phyloP scores from a whole-genome alignment of 1,140 invertebrate species.

The Aphelenchoides fujianensis region DNA sequence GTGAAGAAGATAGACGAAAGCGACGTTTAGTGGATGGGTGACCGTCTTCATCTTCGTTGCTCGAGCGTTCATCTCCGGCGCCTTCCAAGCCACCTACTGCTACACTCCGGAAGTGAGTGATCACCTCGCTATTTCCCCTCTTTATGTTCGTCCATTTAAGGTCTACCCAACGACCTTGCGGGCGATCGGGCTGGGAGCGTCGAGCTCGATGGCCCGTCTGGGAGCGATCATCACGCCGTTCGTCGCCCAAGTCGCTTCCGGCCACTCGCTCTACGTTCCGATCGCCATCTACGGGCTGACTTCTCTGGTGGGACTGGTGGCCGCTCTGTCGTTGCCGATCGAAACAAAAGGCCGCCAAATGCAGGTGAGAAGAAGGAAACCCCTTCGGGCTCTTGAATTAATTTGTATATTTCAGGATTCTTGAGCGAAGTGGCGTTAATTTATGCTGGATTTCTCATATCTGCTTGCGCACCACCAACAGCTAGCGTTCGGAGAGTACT shows the following conservation, averaged over 20 bases:
- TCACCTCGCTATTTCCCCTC: neutral
- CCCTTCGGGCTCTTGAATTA: too few relatives aligned
- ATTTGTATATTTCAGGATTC: too few relatives aligned
- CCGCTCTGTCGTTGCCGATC: conserved; percentile 74
- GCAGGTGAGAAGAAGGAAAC: conserved; percentile 38
- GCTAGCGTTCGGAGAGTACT: too few relatives aligned
- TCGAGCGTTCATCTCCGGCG: conserved; percentile 83
- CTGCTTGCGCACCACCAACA: too few relatives aligned
- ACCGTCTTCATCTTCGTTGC: conserved; percentile 83
- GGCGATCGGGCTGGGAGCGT: conserved; percentile 81
- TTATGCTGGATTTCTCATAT: too few relatives aligned
- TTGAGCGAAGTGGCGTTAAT: too few relatives aligned
- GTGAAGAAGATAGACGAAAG: neutral
- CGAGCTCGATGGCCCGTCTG: conserved; percentile 81
- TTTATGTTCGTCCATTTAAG: conserved; percentile 63
- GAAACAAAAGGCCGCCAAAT: conserved; percentile 71
- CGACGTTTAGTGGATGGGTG: conserved; percentile 71
- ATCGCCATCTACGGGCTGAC: conserved; percentile 73
- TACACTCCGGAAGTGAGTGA: conserved; percentile 81
- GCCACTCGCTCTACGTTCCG: conserved; percentile 73
- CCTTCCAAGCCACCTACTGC: conserved; percentile 90
- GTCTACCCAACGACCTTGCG: conserved; percentile 82
- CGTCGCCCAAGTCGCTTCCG: conserved; percentile 78
- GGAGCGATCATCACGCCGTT: conserved; percentile 89
- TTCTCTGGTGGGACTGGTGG: conserved; percentile 73